A percentile compares a stretch with the other conserved stretches of the same genome.
phyloP scores from a whole-genome alignment of 2,797 vertebrate genomes.

The Esox lucius region DNA sequence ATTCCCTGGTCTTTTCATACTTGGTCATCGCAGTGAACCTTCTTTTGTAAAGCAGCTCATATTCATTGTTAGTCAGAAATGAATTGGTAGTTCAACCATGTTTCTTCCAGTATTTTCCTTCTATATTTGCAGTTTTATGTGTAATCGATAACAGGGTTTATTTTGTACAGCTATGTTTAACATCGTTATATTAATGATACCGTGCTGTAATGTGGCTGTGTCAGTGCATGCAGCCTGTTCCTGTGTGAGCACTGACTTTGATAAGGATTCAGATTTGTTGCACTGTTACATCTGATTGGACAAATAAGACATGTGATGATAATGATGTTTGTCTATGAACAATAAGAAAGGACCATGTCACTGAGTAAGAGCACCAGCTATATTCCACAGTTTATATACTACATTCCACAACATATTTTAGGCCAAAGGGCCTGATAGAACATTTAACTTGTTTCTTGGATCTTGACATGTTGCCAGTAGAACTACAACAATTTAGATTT shows the following conservation, averaged over 20 bases:
- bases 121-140: slow-evolving; percentile 20
- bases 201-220: slow-evolving; percentile 32
- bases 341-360: background rate
- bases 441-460: slow-evolving; percentile 1
- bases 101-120: background rate
- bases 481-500: background rate
- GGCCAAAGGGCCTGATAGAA: background rate
- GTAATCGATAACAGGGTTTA: slow-evolving; percentile 47
- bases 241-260: slow-evolving; percentile 5
- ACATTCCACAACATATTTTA: background rate
- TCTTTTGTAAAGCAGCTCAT: background rate
- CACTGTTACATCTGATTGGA: background rate
- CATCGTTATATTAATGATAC: slow-evolving; percentile 1
- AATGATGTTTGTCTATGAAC: background rate
- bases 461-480: background rate
- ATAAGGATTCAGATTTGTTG: background rate
- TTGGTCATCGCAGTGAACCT: background rate
- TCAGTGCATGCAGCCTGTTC: slow-evolving; percentile 30
- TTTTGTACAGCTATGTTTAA: slow-evolving; percentile 36
- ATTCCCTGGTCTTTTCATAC: background rate
- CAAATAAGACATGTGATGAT: background rate
- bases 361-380: background rate
- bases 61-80: background rate
- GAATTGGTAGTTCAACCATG: background rate
- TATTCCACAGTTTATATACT: background rate